Conservation (phyloP, 2,113 vertebrate species). For the Isichthys henryi region DNA sequence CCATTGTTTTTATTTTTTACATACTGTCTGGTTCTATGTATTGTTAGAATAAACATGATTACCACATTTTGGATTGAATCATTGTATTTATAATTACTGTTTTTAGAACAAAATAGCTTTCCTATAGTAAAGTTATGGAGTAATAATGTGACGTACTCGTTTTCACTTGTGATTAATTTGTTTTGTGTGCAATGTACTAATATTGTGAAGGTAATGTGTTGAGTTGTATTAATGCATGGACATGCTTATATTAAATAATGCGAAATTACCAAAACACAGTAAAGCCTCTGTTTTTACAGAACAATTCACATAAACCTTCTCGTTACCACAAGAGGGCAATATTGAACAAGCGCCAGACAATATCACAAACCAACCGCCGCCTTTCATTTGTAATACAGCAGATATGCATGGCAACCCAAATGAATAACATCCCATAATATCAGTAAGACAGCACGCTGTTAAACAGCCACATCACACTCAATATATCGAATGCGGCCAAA, state of each 20-base stretch:
- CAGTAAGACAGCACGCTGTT: background rate
- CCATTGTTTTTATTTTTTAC: background rate
- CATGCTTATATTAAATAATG: background rate
- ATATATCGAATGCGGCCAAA: background rate
- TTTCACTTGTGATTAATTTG: background rate
- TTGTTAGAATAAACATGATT: background rate
- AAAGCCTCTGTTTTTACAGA: background rate
- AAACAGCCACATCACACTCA: background rate
- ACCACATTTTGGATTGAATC: background rate
- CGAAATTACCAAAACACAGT: background rate
- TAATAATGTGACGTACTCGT: background rate
- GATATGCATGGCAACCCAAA: background rate
- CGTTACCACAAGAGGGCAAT: slow-evolving; percentile 14
- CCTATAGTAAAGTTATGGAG: background rate
- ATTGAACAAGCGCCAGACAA: background rate
- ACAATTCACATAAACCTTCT: background rate
- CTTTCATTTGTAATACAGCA: background rate
- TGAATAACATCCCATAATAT: background rate
- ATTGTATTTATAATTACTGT: background rate
- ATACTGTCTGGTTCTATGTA: background rate
- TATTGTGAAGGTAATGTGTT: background rate
- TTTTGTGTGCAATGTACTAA: background rate
- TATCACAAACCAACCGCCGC: background rate
- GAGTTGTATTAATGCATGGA: background rate
- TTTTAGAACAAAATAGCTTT: background rate